Evolutionary conservation across 2,113 vertebrate species (phyloP), one percentile per base, ranked within the genome.

Genomic region (Arenaria interpres): DNA sequence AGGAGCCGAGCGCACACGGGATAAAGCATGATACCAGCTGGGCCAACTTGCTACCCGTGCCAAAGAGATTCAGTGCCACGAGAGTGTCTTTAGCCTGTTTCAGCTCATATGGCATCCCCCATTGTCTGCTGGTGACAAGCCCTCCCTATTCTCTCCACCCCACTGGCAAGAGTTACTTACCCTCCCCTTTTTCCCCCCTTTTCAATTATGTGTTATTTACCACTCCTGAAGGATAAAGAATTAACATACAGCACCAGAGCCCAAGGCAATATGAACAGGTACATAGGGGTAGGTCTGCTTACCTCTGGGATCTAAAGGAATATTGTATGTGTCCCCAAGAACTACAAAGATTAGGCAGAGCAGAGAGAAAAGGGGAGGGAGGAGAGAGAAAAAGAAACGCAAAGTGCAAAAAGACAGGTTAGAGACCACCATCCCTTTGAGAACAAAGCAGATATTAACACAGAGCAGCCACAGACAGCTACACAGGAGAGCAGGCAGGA

Each of bases 291-390:
- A 90, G 76, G 48, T 94, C 97, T 97, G 98, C 99, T 99, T 99
- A 99, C 99, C 99, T 99, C 99, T 99, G 98, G 99, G 99, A 98
- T 99, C 99, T 99, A 99, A 99, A 98, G 99, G 99, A 97, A 99
- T 99, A 99, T 99, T 99, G 99, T 99, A 99, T 99, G 99, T 99
- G 99, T 99, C 99, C 99, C 99, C 99, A 98, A 99, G 99, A 97
- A 99, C 99, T 99, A 99, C 98, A 98, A 92, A 96, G 98, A 98
- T 97, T 98, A 98, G 97, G 98, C 98, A 98, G 94, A 97, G 98
- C 97, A 98, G 95, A 97, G 97, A 97, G 95, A 96, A 98, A 96
- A 98, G 81, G 94, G 97, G 82, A 96, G 89, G 96, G 97, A 92
- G 95, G 64, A 98, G 85, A 97, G 88, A 97, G 94, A 98, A 96